Evolutionary conservation across 2,113 vertebrate genomes (phyloP).

Genomic region (Erythrolamprus reginae): DNA sequence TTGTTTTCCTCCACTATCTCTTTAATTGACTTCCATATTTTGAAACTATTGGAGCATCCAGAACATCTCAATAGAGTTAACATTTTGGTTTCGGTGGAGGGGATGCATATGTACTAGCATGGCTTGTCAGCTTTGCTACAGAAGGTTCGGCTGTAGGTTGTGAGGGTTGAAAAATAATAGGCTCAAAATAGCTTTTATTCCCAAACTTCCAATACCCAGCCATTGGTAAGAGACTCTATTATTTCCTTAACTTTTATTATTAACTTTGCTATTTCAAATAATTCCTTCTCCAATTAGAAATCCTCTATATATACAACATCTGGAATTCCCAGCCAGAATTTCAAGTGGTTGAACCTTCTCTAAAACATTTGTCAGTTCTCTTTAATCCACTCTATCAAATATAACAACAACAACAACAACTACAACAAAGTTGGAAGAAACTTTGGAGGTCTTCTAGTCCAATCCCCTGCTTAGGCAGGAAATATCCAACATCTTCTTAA

Average conservation of each 20-base stretch:
- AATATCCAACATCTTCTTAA: too few relatives aligned
- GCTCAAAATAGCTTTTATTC: background rate
- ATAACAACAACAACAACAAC: too few relatives aligned
- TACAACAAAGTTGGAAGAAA: too few relatives aligned
- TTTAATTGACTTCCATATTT: background rate
- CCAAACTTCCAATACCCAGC: background rate
- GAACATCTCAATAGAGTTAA: background rate
- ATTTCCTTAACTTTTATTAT: background rate
- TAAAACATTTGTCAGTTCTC: background rate
- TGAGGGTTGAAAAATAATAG: background rate
- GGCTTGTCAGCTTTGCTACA: background rate
- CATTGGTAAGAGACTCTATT: background rate
- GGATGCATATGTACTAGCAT: background rate
- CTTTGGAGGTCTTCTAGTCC: too few relatives aligned
- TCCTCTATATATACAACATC: background rate
- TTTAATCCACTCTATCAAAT: conserved; percentile 1
- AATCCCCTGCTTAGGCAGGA: too few relatives aligned
- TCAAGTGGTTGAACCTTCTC: background rate
- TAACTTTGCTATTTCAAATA: background rate
- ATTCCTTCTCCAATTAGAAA: background rate
- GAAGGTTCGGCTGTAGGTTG: background rate
- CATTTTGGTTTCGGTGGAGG: background rate
- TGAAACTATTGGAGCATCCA: background rate
- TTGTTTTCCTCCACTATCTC: background rate
- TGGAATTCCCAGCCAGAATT: background rate